These are phyloP conservation scores for Thunnus maccoyii DNA, from an alignment of 2,113 vertebrate species.

Conservation along the genomic window DNA sequence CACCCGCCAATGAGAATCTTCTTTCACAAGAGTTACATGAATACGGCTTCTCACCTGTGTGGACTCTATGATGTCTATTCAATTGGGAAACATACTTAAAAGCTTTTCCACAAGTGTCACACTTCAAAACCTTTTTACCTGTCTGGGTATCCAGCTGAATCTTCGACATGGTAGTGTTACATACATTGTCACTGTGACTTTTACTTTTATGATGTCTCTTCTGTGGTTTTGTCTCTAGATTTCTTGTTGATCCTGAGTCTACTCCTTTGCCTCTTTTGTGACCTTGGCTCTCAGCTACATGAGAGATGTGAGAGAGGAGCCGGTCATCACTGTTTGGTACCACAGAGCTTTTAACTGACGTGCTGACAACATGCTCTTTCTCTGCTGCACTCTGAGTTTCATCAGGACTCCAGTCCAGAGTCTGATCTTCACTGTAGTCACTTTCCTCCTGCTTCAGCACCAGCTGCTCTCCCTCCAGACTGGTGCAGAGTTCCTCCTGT, in stretches of 20 bases:
- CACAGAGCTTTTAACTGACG: too few species aligned
- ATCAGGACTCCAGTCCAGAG: too few species aligned
- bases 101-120: conserved; percentile 25
- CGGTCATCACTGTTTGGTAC: not conserved
- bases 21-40: too few species aligned
- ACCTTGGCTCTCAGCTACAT: conserved; percentile 6
- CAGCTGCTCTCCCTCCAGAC: too few species aligned
- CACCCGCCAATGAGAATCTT: too few species aligned
- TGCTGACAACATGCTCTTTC: too few species aligned
- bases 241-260: too few species aligned
- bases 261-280: not conserved
- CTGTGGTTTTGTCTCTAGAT: not conserved
- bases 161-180: not conserved
- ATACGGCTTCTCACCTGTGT: too few species aligned
- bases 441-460: too few species aligned
- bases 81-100: not conserved
- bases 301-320: not conserved
- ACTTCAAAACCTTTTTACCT: not conserved
- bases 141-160: not conserved
- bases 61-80: not conserved
- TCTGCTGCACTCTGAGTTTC: too few species aligned
- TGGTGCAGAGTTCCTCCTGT: too few species aligned
- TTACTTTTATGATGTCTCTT: not conserved
- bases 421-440: too few species aligned
- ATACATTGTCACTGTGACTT: not conserved